Evolutionary conservation across 1,140 invertebrate species (phyloP), one percentile per base, ranked within the genome.

Genomic region (Adelges cooleyi): DNA sequence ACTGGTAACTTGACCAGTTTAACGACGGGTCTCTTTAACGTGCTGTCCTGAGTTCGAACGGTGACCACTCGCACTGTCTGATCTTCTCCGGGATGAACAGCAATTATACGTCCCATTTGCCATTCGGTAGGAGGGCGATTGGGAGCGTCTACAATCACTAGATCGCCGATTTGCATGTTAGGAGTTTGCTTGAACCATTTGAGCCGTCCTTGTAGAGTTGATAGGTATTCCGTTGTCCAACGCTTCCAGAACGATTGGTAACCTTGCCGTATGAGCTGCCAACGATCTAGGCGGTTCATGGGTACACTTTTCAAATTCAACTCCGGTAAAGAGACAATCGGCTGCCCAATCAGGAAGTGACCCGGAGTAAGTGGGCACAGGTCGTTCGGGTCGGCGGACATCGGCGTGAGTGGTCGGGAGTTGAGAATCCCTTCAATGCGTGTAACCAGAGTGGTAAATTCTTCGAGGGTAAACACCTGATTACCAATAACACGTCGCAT

Each of bases 401-500:
- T 29, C 23, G 73, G 70, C 36, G 67, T 73, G 18, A 77, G 29
- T 17, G 74, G 74, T 36, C 75, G 70, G 17, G 71, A 74, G 69
- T 77, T 72, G 2, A 73, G 42, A 17, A 71, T 65, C 1, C 68
- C 69, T 66, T 74, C 70, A 44, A 74, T 69, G 3, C 67, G 50
- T 25, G 59, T n/a, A 20, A 71, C 54, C 0, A 73, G 18, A 3
- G 71, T 73, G 13, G 15, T 33, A 3, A 75, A 67, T 66, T 74
- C 71, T 59, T 74, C 72, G 67, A 68, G 70, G 3, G 69, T 70
- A 56, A 72, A 52, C 18, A 67, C 48, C 40, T 50, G 66, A 29
- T 44, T 38, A 25, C 70, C 72, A 53, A 74, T 13, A 27, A 70
- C 69, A 18, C 69, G 66, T 4, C 66, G 56, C 27, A 77, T 65